A percentile compares a stretch with the other conserved stretches of the same genome.
Conservation (phyloP, 2,888 invertebrate genomes). For the Saturnia japonica region DNA sequence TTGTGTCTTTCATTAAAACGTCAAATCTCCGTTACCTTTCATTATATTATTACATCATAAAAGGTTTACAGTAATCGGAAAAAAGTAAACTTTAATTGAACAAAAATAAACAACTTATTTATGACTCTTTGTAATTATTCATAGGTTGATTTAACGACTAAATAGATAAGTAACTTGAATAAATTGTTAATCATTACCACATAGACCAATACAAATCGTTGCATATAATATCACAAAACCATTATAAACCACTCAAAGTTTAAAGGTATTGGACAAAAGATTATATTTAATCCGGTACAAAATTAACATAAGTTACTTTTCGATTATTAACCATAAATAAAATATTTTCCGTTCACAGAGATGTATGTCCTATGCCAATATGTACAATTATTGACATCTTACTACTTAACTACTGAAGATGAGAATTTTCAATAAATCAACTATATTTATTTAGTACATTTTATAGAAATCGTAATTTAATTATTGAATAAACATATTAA, state of each 20-base stretch:
- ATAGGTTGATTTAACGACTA: background rate
- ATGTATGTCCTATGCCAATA: too few relatives aligned
- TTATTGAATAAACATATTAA: background rate
- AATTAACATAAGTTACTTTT: too few relatives aligned
- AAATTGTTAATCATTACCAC: background rate
- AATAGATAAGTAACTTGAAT: background rate
- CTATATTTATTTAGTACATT: background rate
- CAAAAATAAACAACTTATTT: background rate
- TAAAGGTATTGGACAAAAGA: background rate
- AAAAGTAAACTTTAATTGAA: background rate
- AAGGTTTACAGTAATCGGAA: background rate
- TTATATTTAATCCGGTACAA: too few relatives aligned
- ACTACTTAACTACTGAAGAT: too few relatives aligned
- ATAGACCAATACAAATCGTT: background rate
- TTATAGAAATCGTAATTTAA: background rate
- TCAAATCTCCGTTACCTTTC: background rate
- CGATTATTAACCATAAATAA: too few relatives aligned
- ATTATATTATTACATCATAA: constrained; percentile 2
- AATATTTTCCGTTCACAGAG: too few relatives aligned
- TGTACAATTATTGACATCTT: too few relatives aligned
- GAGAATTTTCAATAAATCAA: too few relatives aligned
- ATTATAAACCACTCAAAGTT: background rate
- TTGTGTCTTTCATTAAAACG: constrained; percentile 12
- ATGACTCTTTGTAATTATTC: background rate
- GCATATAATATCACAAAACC: background rate